Evolutionary conservation across 2,113 vertebrate species (phyloP).

Genomic region (Macrotus californicus): DNA sequence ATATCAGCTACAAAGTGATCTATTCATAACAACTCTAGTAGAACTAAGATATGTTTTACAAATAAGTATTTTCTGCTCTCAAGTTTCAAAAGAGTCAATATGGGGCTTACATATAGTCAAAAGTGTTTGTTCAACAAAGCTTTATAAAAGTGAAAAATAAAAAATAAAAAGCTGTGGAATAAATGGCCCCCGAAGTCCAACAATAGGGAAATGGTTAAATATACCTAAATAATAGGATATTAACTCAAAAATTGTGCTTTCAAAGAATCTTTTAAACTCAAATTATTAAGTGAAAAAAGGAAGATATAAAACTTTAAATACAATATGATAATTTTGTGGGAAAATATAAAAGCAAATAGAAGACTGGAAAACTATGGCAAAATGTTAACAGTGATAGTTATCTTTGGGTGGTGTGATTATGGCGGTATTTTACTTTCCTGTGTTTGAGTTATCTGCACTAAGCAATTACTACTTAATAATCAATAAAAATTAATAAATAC

Average conservation of each 20-base stretch:
- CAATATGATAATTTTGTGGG: neutral
- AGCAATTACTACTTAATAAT: neutral
- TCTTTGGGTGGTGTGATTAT: neutral
- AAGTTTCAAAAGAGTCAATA: slow-evolving; percentile 35
- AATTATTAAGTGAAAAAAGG: neutral
- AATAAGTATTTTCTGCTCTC: slow-evolving; percentile 11
- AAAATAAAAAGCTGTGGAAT: neutral
- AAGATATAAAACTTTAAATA: slow-evolving; percentile 24
- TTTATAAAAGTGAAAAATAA: neutral
- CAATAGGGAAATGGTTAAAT: neutral
- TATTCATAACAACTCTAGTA: neutral
- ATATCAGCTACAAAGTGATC: neutral
- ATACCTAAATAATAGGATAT: neutral
- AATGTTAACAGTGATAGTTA: neutral
- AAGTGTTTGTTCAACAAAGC: slow-evolving; percentile 11
- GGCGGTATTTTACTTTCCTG: neutral
- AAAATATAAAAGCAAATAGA: slow-evolving; percentile 21
- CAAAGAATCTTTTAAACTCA: slow-evolving; percentile 6
- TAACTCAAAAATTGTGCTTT: neutral
- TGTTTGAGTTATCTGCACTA: neutral
- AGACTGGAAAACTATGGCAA: neutral
- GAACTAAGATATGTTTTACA: neutral
- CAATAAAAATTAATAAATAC: neutral
- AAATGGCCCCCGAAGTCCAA: neutral
- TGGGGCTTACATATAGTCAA: neutral